Evolutionary conservation across 2,113 vertebrate genomes (phyloP).

Genomic region (Dascyllus trimaculatus): DNA sequence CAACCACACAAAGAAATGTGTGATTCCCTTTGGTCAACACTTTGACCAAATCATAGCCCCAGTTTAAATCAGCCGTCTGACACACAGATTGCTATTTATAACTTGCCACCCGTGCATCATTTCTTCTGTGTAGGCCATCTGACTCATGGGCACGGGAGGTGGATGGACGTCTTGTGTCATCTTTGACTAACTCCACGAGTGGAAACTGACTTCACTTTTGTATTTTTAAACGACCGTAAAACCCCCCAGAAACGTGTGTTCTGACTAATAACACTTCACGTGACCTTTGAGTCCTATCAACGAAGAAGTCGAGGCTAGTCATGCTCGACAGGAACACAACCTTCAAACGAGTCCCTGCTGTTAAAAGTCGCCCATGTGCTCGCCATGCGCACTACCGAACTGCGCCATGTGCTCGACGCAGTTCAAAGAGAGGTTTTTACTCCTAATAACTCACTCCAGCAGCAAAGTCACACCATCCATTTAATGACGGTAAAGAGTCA

Average conservation of each 20-base stretch:
- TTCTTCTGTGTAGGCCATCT: background rate
- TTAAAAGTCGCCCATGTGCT: slow-evolving; percentile 54
- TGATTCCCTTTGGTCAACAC: slow-evolving; percentile 23
- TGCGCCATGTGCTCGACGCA: slow-evolving; percentile 37
- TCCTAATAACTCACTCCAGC: slow-evolving; percentile 41
- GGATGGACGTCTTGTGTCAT: background rate
- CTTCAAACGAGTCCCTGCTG: slow-evolving; percentile 37
- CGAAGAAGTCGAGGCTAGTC: background rate
- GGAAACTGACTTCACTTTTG: slow-evolving; percentile 8
- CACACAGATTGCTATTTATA: slow-evolving; percentile 33
- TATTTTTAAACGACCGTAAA: slow-evolving; percentile 1
- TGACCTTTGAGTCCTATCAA: slow-evolving; percentile 31
- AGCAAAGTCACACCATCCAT: slow-evolving; percentile 59
- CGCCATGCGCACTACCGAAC: slow-evolving; percentile 34
- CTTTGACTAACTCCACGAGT: slow-evolving; percentile 4
- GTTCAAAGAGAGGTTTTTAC: slow-evolving; percentile 58
- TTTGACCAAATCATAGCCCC: slow-evolving; percentile 17
- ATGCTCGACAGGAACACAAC: background rate
- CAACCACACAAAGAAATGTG: slow-evolving; percentile 11
- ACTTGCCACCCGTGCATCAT: no score
- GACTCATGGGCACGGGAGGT: slow-evolving; percentile 30
- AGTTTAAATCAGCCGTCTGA: slow-evolving; percentile 17
- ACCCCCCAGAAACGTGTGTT: background rate
- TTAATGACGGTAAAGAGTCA: slow-evolving; percentile 61
- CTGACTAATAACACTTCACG: background rate